Evolutionary conservation across 1,140 invertebrate species (phyloP), one percentile per base, ranked within the genome.

Genomic region (Coelopa frigida): DNA sequence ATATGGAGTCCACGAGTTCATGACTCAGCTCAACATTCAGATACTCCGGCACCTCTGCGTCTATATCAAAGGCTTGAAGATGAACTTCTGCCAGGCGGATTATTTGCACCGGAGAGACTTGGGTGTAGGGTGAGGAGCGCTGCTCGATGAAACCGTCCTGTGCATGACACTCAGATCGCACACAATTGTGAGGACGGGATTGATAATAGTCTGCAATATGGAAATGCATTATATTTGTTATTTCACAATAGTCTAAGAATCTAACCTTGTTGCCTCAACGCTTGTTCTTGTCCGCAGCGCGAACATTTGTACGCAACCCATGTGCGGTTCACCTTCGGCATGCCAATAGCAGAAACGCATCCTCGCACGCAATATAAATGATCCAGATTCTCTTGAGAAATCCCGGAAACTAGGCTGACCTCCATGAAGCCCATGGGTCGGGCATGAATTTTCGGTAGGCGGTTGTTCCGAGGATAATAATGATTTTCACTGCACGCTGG

Each of bases 1-100:
- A 79, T 58, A 90, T 91, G 14, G 75, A 75, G 55, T 89, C 85
- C n/a, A 94, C 87, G 35, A 96, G 73, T 74, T 95, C 88, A 55
- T 85, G 80, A 20, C 80, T 77, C 18, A 97, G 71, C 71, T 94
- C 89, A 65, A 92, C 85, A 68, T 96, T 91, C 26, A 64, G 23
- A 14, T 49, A 42, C 0, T 48, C 37, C 3, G 49, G 47, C 5
- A 41, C 6, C 2, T 31, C 45, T 44, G 24, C 50, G 12, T 61
- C 49, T 11, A 45, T 48, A 22, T 53, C 54, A 3, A 51, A 42
- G 14, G 46, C 31, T 2, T 49, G 40, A 10, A 69, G 14, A 6
- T 43, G 56, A 12, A 55, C 52, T 36, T 70, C 64, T 44, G 57
- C 52, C 5, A 70, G 38, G 1, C 56, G 54, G 14, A 68, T 52